A percentile compares a stretch with the other conserved stretches of the same genome.
Conservation (phyloP, 2,888 invertebrate species). For the Eurytoma adleriae region DNA sequence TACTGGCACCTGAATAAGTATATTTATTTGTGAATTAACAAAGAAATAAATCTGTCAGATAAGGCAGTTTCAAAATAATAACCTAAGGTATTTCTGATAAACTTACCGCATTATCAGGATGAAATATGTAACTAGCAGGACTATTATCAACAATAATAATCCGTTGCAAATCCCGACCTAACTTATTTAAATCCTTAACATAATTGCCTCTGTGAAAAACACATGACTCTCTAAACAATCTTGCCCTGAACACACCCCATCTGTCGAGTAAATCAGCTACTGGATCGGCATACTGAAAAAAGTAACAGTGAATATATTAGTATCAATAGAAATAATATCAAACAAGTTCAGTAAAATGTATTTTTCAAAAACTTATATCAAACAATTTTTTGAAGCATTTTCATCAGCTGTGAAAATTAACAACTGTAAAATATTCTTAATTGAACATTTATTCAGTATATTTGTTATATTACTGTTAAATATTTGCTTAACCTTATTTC, state of each 20-base stretch:
- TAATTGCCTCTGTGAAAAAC: slow-evolving; percentile 99
- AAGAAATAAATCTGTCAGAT: slow-evolving; percentile 1
- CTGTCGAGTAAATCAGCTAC: slow-evolving; percentile 98
- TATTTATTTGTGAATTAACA: background rate
- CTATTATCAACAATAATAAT: slow-evolving; percentile 99
- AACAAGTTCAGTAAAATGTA: background rate
- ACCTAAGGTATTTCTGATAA: background rate
- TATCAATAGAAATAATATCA: background rate
- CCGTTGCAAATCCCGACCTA: slow-evolving; percentile 96
- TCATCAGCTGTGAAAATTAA: background rate
- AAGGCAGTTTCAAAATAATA: background rate
- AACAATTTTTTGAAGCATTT: slow-evolving; percentile 13
- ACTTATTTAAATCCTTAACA: slow-evolving; percentile 98
- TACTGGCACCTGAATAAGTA: slow-evolving; percentile 90
- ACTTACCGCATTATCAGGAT: slow-evolving; percentile 99
- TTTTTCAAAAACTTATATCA: slow-evolving; percentile 7
- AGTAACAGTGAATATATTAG: slow-evolving; percentile 18
- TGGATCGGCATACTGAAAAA: slow-evolving; percentile 95
- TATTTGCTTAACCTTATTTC: too few species aligned
- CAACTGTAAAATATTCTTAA: too few species aligned
- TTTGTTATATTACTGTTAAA: too few species aligned
- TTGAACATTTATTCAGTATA: too few species aligned
- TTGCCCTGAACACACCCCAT: slow-evolving; percentile 97
- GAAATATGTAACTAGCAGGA: slow-evolving; percentile 99
- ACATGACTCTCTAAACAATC: slow-evolving; percentile 99